phyloP scores from a whole-genome alignment of 2,888 invertebrate species.

The Ctenicera cuprea region DNA sequence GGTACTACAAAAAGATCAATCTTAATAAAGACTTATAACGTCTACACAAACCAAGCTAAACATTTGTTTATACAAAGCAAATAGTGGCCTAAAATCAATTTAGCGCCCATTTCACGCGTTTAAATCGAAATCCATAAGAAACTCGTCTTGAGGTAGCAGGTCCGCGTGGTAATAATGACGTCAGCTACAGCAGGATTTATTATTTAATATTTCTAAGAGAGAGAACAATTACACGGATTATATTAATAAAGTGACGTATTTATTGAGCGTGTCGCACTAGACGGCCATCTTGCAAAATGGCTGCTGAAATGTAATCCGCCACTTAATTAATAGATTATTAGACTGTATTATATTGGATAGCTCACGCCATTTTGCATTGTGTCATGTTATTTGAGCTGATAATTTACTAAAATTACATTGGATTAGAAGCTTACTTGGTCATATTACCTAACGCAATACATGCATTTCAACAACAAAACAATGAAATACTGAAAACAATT shows the following conservation, averaged over 20 bases:
- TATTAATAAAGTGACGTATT: conserved; percentile 48
- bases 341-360: conserved; percentile 36
- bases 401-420: conserved; percentile 28
- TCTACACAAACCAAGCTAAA: conserved; percentile 20
- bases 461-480: no score
- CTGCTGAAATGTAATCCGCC: conserved; percentile 47
- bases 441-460: neutral
- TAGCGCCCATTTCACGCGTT: conserved; percentile 56
- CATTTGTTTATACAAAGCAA: conserved; percentile 39
- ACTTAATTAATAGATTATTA: conserved; percentile 45
- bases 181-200: conserved; percentile 34
- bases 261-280: conserved; percentile 41
- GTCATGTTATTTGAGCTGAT: conserved; percentile 26
- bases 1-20: neutral
- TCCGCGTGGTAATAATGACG: conserved; percentile 28
- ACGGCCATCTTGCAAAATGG: conserved; percentile 54
- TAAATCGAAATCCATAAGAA: conserved; percentile 43
- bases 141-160: conserved; percentile 35
- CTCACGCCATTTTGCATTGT: conserved; percentile 30
- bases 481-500: no score
- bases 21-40: conserved; percentile 12
- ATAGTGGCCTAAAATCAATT: conserved; percentile 55
- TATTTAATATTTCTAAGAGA: conserved; percentile 40
- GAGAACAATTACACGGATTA: conserved; percentile 50
- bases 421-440: neutral